These are phyloP conservation scores for Cyprinodon brontotheroides DNA, from an alignment of 2,113 vertebrate species.

Conservation along the genomic window DNA sequence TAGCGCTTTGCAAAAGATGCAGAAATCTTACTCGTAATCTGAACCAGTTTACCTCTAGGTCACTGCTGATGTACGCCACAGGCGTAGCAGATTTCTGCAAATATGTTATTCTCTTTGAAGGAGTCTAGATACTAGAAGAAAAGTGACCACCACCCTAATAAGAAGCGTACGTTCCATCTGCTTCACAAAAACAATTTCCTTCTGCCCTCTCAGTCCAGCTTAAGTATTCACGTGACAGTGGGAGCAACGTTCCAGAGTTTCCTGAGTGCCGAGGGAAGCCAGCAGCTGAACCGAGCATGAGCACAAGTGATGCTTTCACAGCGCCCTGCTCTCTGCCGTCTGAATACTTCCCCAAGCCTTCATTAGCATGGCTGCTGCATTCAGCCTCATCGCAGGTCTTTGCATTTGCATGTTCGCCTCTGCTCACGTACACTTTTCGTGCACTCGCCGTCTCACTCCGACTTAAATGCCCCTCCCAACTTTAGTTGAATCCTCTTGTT, in stretches of 20 bases:
- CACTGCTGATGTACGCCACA: neutral
- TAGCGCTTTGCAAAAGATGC: neutral
- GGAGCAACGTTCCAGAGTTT: conserved; percentile 65
- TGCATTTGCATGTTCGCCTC: conserved; percentile 52
- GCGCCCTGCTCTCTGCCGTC: conserved; percentile 68
- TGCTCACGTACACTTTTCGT: neutral
- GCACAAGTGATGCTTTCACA: conserved; percentile 83
- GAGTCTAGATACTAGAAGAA: neutral
- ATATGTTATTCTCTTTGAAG: neutral
- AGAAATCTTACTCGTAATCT: neutral
- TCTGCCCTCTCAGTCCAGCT: conserved; percentile 47
- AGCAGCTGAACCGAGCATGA: conserved; percentile 77
- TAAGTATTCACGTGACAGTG: conserved; percentile 68
- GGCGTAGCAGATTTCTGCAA: neutral
- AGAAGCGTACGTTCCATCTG: conserved; percentile 19
- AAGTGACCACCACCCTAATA: neutral
- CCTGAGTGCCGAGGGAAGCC: conserved; percentile 73
- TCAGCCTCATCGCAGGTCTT: conserved; percentile 66
- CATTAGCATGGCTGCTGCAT: conserved; percentile 81
- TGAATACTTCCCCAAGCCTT: conserved; percentile 71
- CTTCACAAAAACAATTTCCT: conserved; percentile 45
- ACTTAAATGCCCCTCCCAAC: conserved; percentile 33
- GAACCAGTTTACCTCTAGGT: neutral
- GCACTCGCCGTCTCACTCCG: conserved; percentile 3
- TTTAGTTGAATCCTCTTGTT: conserved; percentile 58